phyloP scores from a whole-genome alignment of 2,888 invertebrate species.

The Agrotis ipsilon region DNA sequence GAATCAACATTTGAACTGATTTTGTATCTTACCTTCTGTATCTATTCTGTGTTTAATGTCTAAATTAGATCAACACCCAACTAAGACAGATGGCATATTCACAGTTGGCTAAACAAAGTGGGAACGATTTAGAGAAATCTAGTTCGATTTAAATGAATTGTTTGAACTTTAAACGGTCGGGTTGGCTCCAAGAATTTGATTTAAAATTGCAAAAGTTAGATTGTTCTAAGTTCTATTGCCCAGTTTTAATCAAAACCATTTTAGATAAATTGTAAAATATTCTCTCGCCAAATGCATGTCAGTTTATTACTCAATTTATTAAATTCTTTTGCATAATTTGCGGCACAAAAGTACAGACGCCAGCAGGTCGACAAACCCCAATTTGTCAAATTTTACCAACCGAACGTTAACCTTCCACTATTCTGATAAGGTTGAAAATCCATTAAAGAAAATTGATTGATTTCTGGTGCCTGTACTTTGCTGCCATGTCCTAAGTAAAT shows the following conservation, averaged over 20 bases:
- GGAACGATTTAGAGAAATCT: constrained; percentile 46
- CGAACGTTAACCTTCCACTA: too few species aligned
- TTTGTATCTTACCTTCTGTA: neutral
- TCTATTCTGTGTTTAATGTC: neutral
- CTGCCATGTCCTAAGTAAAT: too few species aligned
- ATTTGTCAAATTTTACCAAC: too few species aligned
- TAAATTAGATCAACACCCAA: constrained; percentile 35
- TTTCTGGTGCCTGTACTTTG: too few species aligned
- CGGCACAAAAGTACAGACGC: too few species aligned
- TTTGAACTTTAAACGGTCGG: constrained; percentile 32
- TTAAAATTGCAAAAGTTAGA: constrained; percentile 17
- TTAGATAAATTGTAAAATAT: neutral
- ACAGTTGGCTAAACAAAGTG: constrained; percentile 40
- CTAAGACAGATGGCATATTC: constrained; percentile 38
- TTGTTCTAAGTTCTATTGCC: constrained; percentile 17
- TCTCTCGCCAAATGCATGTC: neutral
- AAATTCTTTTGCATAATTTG: neutral
- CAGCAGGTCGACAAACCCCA: too few species aligned
- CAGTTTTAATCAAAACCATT: constrained; percentile 3
- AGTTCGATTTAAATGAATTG: constrained; percentile 45
- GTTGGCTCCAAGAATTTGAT: constrained; percentile 20
- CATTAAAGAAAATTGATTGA: too few species aligned
- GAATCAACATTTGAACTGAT: too few species aligned
- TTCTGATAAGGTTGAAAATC: too few species aligned
- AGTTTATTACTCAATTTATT: neutral